These are phyloP conservation scores for Stichopus chloronotus DNA, from an alignment of 35 echinoderm and acorn worm genomes.

Conservation along the genomic window DNA sequence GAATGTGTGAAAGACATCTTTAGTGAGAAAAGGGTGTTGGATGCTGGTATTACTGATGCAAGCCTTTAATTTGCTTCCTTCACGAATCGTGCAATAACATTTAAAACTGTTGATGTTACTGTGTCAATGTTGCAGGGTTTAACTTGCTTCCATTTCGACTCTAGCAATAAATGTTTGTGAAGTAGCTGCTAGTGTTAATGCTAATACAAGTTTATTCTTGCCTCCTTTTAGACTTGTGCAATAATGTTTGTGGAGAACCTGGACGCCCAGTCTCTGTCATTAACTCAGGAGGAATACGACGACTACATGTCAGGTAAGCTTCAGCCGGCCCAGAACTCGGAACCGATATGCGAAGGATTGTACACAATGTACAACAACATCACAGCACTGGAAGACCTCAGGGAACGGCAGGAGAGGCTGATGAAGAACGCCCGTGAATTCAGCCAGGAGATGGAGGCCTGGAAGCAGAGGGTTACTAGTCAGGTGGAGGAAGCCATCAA, in stretches of 20 bases:
- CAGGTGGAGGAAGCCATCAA: constrained; percentile 60
- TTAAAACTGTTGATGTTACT: too few species aligned
- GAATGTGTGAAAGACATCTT: too few species aligned
- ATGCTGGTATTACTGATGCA: too few species aligned
- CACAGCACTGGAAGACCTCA: constrained; percentile 85
- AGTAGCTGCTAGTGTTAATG: too few species aligned
- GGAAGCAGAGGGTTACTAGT: constrained; percentile 76
- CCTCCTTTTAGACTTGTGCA: constrained; percentile 85
- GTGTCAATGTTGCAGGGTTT: too few species aligned
- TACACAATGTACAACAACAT: constrained; percentile 95
- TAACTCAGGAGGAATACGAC: constrained; percentile 90
- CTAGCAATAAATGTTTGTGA: too few species aligned
- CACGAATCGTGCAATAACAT: too few species aligned
- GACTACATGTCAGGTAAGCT: constrained; percentile 92
- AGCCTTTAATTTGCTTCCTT: too few species aligned
- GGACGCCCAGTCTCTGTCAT: constrained; percentile 88
- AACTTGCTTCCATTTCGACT: too few species aligned
- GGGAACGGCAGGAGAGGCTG: constrained; percentile 82
- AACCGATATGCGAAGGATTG: constrained; percentile 95
- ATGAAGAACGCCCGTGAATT: constrained; percentile 82
- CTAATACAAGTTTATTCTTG: not conserved
- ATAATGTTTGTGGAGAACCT: constrained; percentile 97
- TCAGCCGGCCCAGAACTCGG: constrained; percentile 56
- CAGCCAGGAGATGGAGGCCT: constrained; percentile 78
- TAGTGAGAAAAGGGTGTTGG: too few species aligned